Evolutionary conservation across 2,888 invertebrate species (phyloP).

Genomic region (Caenorhabditis sulstoni): DNA sequence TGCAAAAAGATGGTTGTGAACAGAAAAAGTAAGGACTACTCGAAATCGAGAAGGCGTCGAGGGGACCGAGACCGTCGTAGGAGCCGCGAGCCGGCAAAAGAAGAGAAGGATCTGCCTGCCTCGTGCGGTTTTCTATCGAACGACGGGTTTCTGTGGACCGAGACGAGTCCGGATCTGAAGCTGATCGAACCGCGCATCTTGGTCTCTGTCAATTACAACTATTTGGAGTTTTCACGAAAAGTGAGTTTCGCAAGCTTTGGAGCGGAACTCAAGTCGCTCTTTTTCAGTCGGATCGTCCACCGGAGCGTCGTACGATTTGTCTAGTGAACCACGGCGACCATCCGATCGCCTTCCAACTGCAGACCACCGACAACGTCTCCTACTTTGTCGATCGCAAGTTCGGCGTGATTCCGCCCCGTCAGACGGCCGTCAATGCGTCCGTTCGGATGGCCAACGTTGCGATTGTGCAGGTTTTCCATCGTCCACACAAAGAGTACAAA

Average conservation of each 20-base stretch:
- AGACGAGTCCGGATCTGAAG: conserved; percentile 59
- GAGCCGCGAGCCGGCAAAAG: background rate
- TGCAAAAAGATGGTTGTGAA: no score
- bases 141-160: conserved; percentile 61
- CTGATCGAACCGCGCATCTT: conserved; percentile 64
- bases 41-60: no score
- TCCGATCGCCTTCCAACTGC: conserved; percentile 68
- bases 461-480: conserved; percentile 7
- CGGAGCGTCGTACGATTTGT: conserved; percentile 45
- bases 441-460: conserved; percentile 21
- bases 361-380: conserved; percentile 66
- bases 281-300: conserved; percentile 54
- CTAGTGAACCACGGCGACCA: conserved; percentile 65
- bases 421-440: conserved; percentile 23
- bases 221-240: conserved; percentile 50
- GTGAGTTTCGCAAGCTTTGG: background rate
- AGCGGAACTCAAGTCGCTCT: background rate
- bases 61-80: background rate
- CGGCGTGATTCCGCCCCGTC: conserved; percentile 59
- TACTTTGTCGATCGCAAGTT: conserved; percentile 61
- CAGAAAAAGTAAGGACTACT: no score
- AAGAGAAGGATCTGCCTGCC: conserved; percentile 6
- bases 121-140: conserved; percentile 44
- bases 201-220: conserved; percentile 58
- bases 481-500: conserved; percentile 27